phyloP scores from a whole-genome alignment of 2,888 invertebrate species.

The Eutolmus rufibarbis region DNA sequence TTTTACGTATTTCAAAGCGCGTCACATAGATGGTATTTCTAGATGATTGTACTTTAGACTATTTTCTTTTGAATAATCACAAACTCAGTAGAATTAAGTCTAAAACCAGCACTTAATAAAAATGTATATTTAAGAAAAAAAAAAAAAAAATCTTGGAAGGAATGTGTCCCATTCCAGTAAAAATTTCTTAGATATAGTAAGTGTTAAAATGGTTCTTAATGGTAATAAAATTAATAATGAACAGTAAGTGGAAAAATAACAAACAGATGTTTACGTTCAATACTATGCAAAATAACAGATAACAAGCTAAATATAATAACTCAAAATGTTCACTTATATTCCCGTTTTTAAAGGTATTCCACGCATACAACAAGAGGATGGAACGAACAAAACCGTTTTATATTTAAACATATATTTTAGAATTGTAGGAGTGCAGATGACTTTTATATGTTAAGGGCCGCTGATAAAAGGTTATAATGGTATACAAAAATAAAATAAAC shows the following conservation, averaged over 20 bases:
- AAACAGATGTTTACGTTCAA: neutral
- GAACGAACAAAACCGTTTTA: neutral
- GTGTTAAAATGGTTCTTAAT: slow-evolving; percentile 8
- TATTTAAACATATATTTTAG: slow-evolving; percentile 14
- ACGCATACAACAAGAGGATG: neutral
- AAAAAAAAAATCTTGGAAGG: slow-evolving; percentile 4
- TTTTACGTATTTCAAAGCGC: neutral
- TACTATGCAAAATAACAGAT: neutral
- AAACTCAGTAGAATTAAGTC: neutral
- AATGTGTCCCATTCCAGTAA: neutral
- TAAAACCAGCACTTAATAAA: neutral
- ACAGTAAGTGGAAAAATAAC: neutral
- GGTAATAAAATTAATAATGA: neutral
- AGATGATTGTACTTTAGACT: neutral
- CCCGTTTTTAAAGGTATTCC: neutral
- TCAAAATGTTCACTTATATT: slow-evolving; percentile 11
- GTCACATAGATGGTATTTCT: neutral
- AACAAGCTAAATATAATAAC: neutral
- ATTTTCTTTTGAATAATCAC: neutral
- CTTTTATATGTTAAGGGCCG: slow-evolving; percentile 2
- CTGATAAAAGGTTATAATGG: neutral
- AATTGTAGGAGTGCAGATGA: neutral
- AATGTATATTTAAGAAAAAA: neutral
- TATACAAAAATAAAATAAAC: neutral
- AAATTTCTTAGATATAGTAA: slow-evolving; percentile 7